Evolutionary conservation across 2,797 vertebrate genomes (phyloP).

Genomic region (Chelon auratus): DNA sequence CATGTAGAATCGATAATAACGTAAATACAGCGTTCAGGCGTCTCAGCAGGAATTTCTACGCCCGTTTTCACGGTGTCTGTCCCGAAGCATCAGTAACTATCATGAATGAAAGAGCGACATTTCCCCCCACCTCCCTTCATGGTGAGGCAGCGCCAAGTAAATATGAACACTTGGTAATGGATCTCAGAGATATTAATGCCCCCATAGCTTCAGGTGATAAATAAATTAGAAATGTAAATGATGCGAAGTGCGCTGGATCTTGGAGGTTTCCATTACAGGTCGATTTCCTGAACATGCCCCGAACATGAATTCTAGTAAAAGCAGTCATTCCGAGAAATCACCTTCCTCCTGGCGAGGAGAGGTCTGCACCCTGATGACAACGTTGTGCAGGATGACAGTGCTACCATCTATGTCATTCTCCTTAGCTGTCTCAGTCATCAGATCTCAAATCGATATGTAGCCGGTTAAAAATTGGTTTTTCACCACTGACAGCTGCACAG

Average conservation of each 20-base stretch:
- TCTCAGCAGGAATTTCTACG: conserved; percentile 58
- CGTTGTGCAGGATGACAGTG: conserved; percentile 51
- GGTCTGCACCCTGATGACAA: conserved; percentile 51
- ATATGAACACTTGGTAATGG: conserved; percentile 3
- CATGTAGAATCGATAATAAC: conserved; percentile 48
- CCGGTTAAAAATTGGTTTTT: conserved; percentile 46
- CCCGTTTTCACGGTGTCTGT: conserved; percentile 66
- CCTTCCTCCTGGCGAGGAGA: conserved; percentile 42
- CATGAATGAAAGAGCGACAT: conserved; percentile 67
- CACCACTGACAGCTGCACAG: conserved; percentile 29
- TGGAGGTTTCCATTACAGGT: conserved; percentile 44
- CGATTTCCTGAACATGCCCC: conserved; percentile 50
- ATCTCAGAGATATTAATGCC: conserved; percentile 25
- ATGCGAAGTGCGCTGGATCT: conserved; percentile 44
- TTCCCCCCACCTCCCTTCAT: conserved; percentile 13
- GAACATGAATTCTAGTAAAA: conserved; percentile 54
- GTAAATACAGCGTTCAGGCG: conserved; percentile 35
- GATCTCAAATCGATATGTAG: conserved; percentile 57
- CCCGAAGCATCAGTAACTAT: conserved; percentile 52
- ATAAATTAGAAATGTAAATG: conserved; percentile 46
- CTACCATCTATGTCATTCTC: conserved; percentile 46
- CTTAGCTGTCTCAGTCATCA: conserved; percentile 48
- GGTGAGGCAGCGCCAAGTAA: conserved; percentile 35
- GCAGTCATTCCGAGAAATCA: conserved; percentile 58
- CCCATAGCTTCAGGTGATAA: conserved; percentile 29